phyloP scores from a whole-genome alignment of 1,140 invertebrate species.

The Drosophila bifasciata region DNA sequence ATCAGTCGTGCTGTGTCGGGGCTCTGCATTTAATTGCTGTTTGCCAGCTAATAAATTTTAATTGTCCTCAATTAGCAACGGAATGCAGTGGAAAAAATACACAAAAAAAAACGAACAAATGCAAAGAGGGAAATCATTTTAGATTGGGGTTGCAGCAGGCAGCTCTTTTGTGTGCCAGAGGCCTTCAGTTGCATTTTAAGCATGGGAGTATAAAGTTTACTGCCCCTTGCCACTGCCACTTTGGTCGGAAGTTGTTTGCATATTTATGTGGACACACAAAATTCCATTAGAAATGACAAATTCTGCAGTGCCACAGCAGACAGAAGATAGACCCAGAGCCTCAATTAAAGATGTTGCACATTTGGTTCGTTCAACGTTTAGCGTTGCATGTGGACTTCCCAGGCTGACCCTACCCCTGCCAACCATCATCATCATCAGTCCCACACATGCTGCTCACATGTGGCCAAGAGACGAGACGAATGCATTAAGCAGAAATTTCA shows the following conservation, averaged over 20 bases:
- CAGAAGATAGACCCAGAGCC: constrained; percentile 12
- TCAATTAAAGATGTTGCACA: constrained; percentile 43
- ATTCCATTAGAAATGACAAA: constrained; percentile 59
- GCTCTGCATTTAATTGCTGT: constrained; percentile 80
- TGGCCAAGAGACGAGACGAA: constrained; percentile 45
- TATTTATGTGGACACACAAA: constrained; percentile 44
- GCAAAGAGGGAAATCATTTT: constrained; percentile 23
- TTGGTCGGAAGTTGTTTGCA: constrained; percentile 59
- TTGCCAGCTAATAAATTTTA: constrained; percentile 83
- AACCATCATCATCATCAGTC: constrained; percentile 10
- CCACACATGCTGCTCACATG: constrained; percentile 67
- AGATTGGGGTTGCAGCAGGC: constrained; percentile 41
- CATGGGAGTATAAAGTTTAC: constrained; percentile 4
- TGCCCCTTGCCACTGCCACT: constrained; percentile 13
- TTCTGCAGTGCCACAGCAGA: constrained; percentile 32
- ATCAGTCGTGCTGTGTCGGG: constrained; percentile 42
- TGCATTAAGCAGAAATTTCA: constrained; percentile 73
- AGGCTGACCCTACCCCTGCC: constrained; percentile 29
- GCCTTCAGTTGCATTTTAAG: constrained; percentile 57
- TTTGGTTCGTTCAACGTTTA: constrained; percentile 6
- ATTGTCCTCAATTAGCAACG: constrained; percentile 79
- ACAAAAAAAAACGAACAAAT: constrained; percentile 3
- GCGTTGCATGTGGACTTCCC: constrained; percentile 26
- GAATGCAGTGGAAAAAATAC: constrained; percentile 68
- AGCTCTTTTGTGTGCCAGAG: constrained; percentile 32